phyloP scores from a whole-genome alignment of 2,113 vertebrate genomes.

The Callithrix jacchus region DNA sequence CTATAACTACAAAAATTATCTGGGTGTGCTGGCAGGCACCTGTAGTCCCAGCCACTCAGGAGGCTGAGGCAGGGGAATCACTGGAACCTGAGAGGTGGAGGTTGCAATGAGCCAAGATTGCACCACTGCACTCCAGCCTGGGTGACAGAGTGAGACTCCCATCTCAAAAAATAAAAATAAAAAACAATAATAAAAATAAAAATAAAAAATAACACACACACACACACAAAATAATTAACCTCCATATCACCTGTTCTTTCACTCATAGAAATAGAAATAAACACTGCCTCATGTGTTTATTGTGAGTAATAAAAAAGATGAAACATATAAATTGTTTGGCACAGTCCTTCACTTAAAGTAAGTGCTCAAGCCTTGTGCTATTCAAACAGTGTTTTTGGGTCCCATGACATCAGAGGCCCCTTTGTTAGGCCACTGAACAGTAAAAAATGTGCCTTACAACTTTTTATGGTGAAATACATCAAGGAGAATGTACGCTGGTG shows the following conservation, averaged over 20 bases:
- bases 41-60: too few species aligned
- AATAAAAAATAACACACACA: background rate
- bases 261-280: background rate
- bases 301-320: background rate
- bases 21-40: too few species aligned
- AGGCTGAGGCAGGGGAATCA: too few species aligned
- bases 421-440: background rate
- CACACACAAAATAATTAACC: slow-evolving; percentile 2
- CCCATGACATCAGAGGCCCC: background rate
- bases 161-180: too few species aligned
- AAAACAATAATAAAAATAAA: too few species aligned
- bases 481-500: background rate
- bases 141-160: too few species aligned
- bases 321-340: background rate
- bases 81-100: too few species aligned
- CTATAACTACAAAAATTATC: too few species aligned
- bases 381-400: background rate
- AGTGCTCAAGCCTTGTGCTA: background rate
- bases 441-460: background rate
- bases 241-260: background rate
- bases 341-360: background rate
- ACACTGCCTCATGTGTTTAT: background rate
- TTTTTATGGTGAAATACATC: background rate
- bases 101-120: too few species aligned
- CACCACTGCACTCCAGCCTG: too few species aligned